Conservation (phyloP, 2,888 invertebrate species). For the Luperina testacea region DNA sequence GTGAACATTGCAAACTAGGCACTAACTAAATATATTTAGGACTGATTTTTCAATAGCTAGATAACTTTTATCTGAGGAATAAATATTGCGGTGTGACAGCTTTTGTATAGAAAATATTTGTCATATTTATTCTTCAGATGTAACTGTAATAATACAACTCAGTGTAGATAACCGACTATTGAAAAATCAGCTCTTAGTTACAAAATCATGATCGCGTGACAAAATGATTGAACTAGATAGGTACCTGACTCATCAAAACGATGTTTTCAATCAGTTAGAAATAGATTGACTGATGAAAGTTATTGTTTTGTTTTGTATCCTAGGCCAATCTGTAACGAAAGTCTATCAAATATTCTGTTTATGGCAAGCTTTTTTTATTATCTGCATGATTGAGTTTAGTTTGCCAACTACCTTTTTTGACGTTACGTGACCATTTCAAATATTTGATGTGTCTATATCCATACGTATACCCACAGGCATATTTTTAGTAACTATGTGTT, state of each 20-base stretch:
- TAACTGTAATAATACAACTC: no score
- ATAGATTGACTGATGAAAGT: background rate
- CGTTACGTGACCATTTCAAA: background rate
- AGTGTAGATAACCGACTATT: no score
- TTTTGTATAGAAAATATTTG: no score
- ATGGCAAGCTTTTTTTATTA: no score
- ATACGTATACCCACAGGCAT: background rate
- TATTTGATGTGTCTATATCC: background rate
- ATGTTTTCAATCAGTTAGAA: conserved; percentile 9
- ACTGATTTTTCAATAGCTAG: no score
- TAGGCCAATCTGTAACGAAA: background rate
- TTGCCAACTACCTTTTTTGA: background rate
- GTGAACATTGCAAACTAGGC: background rate
- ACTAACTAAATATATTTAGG: background rate
- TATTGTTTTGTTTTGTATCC: background rate
- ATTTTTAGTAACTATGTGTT: background rate
- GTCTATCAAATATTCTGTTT: background rate
- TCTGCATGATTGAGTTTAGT: background rate
- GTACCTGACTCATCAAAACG: conserved; percentile 5
- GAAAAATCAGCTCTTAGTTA: background rate
- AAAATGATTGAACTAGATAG: background rate
- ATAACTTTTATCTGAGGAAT: no score
- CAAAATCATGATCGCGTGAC: background rate
- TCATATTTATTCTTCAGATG: no score
- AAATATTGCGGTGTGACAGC: no score